Percentiles rank a stretch among this genome's conserved stretches.
Evolutionary conservation across 2,888 invertebrate species (phyloP).

Genomic region (Cremastinae sp.): DNA sequence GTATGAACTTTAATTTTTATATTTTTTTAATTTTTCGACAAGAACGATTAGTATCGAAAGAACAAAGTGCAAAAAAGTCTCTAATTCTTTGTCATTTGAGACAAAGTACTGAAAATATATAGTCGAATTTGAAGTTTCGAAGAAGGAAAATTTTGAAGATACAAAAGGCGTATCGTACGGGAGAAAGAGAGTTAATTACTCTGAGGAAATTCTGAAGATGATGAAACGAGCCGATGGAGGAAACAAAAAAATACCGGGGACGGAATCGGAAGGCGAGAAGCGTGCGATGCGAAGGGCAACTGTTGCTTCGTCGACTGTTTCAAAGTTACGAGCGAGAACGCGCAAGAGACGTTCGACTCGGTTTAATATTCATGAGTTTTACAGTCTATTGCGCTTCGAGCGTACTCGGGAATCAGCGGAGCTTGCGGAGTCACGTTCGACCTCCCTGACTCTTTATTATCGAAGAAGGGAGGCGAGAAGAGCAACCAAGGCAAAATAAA

Average conservation of each 20-base stretch:
- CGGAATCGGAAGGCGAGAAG: slow-evolving; percentile 43
- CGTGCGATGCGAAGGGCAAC: slow-evolving; percentile 28
- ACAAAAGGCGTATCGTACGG: slow-evolving; percentile 24
- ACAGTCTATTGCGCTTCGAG: slow-evolving; percentile 56
- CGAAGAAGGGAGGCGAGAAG: neutral
- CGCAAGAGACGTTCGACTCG: slow-evolving; percentile 49
- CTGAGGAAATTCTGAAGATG: slow-evolving; percentile 21
- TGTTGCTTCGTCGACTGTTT: neutral
- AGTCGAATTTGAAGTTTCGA: neutral
- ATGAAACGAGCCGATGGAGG: slow-evolving; percentile 20
- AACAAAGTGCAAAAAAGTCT: neutral
- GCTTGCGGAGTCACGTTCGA: slow-evolving; percentile 3
- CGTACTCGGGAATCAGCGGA: slow-evolving; percentile 35
- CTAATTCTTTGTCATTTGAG: too few relatives aligned
- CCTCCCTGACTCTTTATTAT: slow-evolving; percentile 48
- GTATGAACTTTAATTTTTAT: too few relatives aligned
- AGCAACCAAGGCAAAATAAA: slow-evolving; percentile 53
- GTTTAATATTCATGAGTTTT: slow-evolving; percentile 59
- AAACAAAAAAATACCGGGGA: slow-evolving; percentile 33
- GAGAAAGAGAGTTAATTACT: neutral
- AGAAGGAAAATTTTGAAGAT: slow-evolving; percentile 23
- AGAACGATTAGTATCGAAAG: neutral
- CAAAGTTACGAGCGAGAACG: slow-evolving; percentile 21
- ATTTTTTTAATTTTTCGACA: too few relatives aligned
- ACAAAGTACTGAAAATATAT: too few relatives aligned